Conservation (phyloP, 2,888 invertebrate species). For the Mactromeris polynyma region DNA sequence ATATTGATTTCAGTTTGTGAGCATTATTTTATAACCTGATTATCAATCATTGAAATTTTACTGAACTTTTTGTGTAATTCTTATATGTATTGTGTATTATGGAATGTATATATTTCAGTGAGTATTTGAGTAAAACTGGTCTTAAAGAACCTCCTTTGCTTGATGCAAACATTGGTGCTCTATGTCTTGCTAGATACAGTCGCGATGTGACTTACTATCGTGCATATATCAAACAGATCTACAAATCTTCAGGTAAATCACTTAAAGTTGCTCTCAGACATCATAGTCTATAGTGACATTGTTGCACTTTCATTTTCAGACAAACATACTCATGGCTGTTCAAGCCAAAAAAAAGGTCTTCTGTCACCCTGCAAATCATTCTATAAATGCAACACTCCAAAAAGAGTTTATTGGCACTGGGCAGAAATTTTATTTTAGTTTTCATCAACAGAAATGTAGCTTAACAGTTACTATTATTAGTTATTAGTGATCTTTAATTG, state of each 20-base stretch:
- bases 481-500: no score
- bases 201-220: slow-evolving; percentile 93
- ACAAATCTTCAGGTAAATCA: slow-evolving; percentile 26
- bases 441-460: no score
- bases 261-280: neutral
- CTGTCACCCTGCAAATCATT: no score
- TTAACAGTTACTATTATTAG: no score
- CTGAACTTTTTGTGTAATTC: neutral
- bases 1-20: neutral
- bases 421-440: no score
- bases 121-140: slow-evolving; percentile 44
- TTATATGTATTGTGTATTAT: neutral
- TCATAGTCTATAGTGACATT: no score
- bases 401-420: no score
- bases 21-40: neutral
- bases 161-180: slow-evolving; percentile 59
- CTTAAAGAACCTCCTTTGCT: slow-evolving; percentile 17
- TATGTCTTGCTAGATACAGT: slow-evolving; percentile 90
- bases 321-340: no score
- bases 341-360: no score
- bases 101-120: slow-evolving; percentile 41
- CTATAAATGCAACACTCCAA: no score
- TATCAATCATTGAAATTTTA: neutral
- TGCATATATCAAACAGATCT: slow-evolving; percentile 91
- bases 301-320: no score